These are phyloP conservation scores for Leptodirus hochenwartii DNA, from an alignment of 2,888 invertebrate genomes.

Conservation along the genomic window DNA sequence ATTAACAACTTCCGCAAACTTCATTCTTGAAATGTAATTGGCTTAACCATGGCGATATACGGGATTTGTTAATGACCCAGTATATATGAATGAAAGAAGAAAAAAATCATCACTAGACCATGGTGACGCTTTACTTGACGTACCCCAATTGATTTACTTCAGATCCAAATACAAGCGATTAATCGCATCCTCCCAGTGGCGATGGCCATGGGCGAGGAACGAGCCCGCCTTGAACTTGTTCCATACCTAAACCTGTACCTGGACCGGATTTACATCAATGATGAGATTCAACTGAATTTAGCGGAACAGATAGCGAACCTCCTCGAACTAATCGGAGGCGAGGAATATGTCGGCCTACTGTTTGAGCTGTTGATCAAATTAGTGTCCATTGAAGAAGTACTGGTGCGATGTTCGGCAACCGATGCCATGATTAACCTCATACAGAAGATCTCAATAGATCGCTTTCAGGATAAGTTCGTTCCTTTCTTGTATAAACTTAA, in stretches of 20 bases:
- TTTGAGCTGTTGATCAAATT: slow-evolving; percentile 20
- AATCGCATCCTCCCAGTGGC: slow-evolving; percentile 19
- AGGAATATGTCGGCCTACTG: slow-evolving; percentile 17
- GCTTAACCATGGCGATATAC: too few species aligned
- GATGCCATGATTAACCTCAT: slow-evolving; percentile 13
- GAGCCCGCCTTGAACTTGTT: slow-evolving; percentile 19
- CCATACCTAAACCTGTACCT: slow-evolving; percentile 19
- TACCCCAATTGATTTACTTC: too few species aligned
- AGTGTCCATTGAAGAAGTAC: slow-evolving; percentile 19
- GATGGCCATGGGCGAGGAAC: slow-evolving; percentile 17
- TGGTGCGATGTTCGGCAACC: slow-evolving; percentile 17
- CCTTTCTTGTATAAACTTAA: slow-evolving; percentile 18
- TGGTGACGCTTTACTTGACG: too few species aligned
- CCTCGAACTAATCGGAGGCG: slow-evolving; percentile 21
- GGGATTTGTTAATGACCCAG: too few species aligned
- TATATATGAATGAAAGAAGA: too few species aligned
- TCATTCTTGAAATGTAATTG: too few species aligned
- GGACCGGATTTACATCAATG: slow-evolving; percentile 16
- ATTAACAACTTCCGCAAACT: too few species aligned
- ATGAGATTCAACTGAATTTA: slow-evolving; percentile 20
- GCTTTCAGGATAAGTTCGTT: too few species aligned
- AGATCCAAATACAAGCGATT: slow-evolving; percentile 26
- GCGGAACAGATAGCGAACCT: slow-evolving; percentile 20
- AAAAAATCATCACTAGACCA: too few species aligned
- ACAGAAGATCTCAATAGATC: too few species aligned